Evolutionary conservation across 37 sponge, comb jelly and placozoan genomes (phyloP), one percentile per base, ranked within the genome.

Genomic region (Agelas oroides): DNA sequence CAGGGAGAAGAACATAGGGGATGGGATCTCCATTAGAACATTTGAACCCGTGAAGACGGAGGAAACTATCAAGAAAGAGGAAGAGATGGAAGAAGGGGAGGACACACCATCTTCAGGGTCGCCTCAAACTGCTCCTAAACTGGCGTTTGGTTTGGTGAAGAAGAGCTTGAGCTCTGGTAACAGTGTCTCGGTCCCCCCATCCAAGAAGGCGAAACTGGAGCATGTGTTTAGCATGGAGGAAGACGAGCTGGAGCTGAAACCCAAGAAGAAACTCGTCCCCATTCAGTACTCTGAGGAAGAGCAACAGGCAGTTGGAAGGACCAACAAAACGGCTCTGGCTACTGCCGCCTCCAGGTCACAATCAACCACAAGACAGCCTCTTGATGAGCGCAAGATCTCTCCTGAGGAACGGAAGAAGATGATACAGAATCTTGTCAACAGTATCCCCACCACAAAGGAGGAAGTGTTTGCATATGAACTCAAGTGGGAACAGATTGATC

Each of bases 391-490:
- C 35, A 80, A 78, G 56, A 52, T 94, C 24, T 73, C 83, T 30
- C 53, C 80, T 0, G 99, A 98, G 59, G 94, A 98, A 33, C 90
- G 87, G 81, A 96, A 96, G 79, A 94, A 91, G 72, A 70, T 92
- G 67, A 86, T 95, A 37, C 95, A 96, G 65, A 86, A 71, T 6
- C 87, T 98, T 36, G 96, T 98, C 40, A 91, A 90, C 54, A 89
- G 84, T 39, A 96, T 98, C 25, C 99, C 99, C n/a, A 92, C 99
- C 17, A 54, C 55, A 1, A 94, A 89, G 82, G 99, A 96, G 34
- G 95, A 98, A 59, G 89, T 98, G 74, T 98, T 98, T 64, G 73
- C 78, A 17, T 98, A 95, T 53, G 82, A 91, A 0, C 79, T 98
- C 38, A 92, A 92, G 78, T 98, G 99, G 99, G 91, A 90, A 5